Evolutionary conservation across 2,888 invertebrate species (phyloP).

Genomic region (Dimorphilus gyrociliatus): DNA sequence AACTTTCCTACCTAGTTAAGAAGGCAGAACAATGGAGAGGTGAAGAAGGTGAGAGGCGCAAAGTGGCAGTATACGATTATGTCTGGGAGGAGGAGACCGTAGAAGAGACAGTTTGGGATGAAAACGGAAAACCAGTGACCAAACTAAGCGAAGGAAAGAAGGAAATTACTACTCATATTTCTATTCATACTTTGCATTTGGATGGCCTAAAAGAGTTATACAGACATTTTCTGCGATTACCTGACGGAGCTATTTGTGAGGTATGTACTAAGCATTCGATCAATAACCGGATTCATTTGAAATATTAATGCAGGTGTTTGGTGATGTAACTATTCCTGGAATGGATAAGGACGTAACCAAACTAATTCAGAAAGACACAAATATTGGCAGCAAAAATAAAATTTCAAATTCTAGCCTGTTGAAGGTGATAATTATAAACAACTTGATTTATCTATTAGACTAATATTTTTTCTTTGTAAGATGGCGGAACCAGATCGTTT

Average conservation of each 20-base stretch:
- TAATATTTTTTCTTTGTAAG: too few species aligned
- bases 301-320: conserved; percentile 21
- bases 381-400: too few species aligned
- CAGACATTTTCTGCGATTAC: conserved; percentile 29
- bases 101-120: conserved; percentile 25
- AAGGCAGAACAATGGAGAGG: conserved; percentile 32
- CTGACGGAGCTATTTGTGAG: conserved; percentile 33
- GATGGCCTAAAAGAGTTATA: conserved; percentile 31
- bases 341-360: conserved; percentile 31
- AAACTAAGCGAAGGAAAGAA: conserved; percentile 8
- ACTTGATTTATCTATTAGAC: too few species aligned
- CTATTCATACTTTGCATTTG: conserved; percentile 29
- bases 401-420: too few species aligned
- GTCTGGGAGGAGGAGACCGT: conserved; percentile 34
- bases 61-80: conserved; percentile 30
- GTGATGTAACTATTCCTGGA: conserved; percentile 28
- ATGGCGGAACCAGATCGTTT: too few species aligned
- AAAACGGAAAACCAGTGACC: conserved; percentile 14
- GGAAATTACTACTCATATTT: conserved; percentile 32
- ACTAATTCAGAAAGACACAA: too few species aligned
- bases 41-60: conserved; percentile 30
- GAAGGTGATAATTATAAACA: too few species aligned
- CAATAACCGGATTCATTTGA: neutral
- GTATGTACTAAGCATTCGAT: conserved; percentile 9
- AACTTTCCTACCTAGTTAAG: conserved; percentile 21